Evolutionary conservation across 2,888 invertebrate genomes (phyloP), one percentile per base, ranked within the genome.

Genomic region (Plagiodera versicolora): DNA sequence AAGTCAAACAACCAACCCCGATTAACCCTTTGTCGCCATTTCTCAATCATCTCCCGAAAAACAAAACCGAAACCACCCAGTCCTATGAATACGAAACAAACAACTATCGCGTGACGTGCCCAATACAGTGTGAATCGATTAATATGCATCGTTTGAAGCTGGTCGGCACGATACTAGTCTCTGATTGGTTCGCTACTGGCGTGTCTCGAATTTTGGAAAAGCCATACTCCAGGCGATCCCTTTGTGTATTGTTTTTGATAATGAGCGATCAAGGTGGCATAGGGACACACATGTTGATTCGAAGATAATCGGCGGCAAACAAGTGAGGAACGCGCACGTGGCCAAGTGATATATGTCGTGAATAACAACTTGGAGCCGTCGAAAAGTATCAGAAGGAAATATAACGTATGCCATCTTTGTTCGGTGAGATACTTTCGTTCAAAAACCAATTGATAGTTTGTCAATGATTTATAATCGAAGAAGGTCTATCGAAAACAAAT

Each of bases 211-310:
- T 62, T 65, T 65, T 46, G 52, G 60, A 59, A 63, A 61, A 59
- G 56, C 49, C 49, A 56, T n/a, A 39, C 44, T 50, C 50, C 45
- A 50, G 62, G 47, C 52, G 63, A 60, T 63, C 53, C 48, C 56
- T 59, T 58, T 60, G 64, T 61, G 61, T 63, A 66, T 66, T 70
- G 71, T 72, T 71, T 70, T 71, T 65, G 71, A 72, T 72, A 71
- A 70, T 70, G 65, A 73, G 69, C 58, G 70, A 68, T 67, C 61
- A 64, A 69, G 67, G 66, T 68, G 68, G 75, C 71, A 75, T 75
- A 72, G 44, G 75, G 70, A 75, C 75, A 73, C 74, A 75, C 74
- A 75, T 73, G 74, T 71, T 67, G 76, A 76, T 75, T 57, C 67
- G 58, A 62, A 72, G 73, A 74, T 74, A 74, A 72, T 32, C 39